Base-by-base conservation (phyloP, 2,888 invertebrate species). In the Mallateleia sp. region DNA sequence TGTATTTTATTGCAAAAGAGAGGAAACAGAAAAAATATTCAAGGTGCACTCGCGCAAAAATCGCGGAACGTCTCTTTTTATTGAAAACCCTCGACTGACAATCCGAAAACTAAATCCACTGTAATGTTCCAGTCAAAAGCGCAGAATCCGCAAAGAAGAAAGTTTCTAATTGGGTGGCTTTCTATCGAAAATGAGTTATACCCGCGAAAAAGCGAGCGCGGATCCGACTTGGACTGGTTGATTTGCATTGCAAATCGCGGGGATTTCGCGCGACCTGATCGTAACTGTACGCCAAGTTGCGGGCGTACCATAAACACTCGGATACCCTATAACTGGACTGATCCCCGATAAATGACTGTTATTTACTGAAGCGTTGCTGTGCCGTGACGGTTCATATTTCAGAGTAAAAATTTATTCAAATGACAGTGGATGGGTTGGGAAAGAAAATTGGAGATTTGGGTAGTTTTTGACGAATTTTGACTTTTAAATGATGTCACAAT, bases 311-410 rank as follows among this genome's bases (percentile, higher is more conserved):
- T 81, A 81, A 81, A 81, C 81, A 81, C 67, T 58, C 74, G 25
- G 72, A 81, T 81, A 42, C 74, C 81, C 58, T 81, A 67, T 60
- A 81, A 81, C 66, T 67, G 66, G 60, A 47, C 74, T 66, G 67
- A 74, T 79, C 50, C 81, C 32, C 74, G 67, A 74, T 81, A 74
- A 81, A 81, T 81, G 72, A 67, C 74, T 81, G 50, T 74, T 81
- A 74, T 81, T 81, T 74, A 58, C 50, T 45, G 42, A 45, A 62
- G 45, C 38, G 67, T 42, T 45, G 54, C 58, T 25, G 15, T 15
- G 14, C 66, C 28, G 25, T 9, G 38, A 20, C 45, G 34, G 38
- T 38, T 56, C 32, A 25, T 74, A 62, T 64, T 34, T 52, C 47
- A 52, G 32, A 54, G n/a, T n/a, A 1, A 71, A 71, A 47, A 56